phyloP scores from a whole-genome alignment of 2,113 vertebrate species.

The Hippopotamus amphibius region DNA sequence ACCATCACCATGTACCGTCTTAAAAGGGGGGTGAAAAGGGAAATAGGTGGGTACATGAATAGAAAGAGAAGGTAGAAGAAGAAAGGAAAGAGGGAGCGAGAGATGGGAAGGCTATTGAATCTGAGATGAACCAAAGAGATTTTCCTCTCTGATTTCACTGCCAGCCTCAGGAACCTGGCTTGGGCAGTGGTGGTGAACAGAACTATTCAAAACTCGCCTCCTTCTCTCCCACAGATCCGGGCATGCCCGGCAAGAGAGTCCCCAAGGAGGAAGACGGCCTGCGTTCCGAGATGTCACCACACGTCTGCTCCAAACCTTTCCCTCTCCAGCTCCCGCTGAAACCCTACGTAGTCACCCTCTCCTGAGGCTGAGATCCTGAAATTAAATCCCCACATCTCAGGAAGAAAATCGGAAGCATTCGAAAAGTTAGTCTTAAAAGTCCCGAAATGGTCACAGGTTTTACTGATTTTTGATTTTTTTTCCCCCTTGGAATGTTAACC shows the following conservation, averaged over 20 bases:
- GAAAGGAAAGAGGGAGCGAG: too few species aligned
- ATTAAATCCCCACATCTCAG: background rate
- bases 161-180: background rate
- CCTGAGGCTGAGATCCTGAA: background rate
- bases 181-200: background rate
- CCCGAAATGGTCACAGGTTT: background rate
- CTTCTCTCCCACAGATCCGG: background rate
- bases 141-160: background rate
- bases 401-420: background rate
- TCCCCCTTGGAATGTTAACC: background rate
- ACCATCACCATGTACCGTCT: background rate
- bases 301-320: background rate
- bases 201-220: background rate
- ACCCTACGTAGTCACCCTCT: background rate
- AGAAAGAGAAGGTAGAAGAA: background rate
- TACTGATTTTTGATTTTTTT: background rate
- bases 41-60: background rate
- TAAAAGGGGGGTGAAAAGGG: background rate
- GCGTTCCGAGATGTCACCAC: background rate
- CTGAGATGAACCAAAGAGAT: background rate
- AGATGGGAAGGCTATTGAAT: fast-evolving
- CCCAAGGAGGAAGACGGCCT: background rate
- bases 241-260: background rate
- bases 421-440: background rate
- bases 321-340: background rate